Conservation (phyloP, 2,113 vertebrate genomes). For the Nannobrachium achirus region DNA sequence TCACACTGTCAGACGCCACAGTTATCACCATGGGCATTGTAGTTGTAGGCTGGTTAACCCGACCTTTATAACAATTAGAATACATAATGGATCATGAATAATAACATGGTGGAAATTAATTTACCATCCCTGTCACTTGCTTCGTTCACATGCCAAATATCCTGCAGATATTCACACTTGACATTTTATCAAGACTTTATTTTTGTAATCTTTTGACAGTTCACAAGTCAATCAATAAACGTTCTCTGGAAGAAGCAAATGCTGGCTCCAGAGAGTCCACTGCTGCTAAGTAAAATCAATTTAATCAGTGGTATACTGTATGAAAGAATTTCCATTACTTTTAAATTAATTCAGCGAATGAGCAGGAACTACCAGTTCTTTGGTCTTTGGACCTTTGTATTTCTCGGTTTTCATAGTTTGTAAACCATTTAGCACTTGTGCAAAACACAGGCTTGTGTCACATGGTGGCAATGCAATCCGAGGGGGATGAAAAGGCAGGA, state of each 20-base stretch:
- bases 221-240: slow-evolving; percentile 11
- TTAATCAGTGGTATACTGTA: slow-evolving; percentile 33
- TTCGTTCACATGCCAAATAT: slow-evolving; percentile 16
- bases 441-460: slow-evolving; percentile 43
- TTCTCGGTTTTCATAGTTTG: slow-evolving; percentile 14
- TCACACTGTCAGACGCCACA: too few relatives aligned
- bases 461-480: slow-evolving; percentile 20
- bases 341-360: slow-evolving; percentile 5
- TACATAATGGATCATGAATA: neutral
- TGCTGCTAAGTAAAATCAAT: slow-evolving; percentile 31
- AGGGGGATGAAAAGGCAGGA: too few relatives aligned
- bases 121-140: slow-evolving; percentile 14
- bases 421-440: slow-evolving; percentile 31
- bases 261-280: slow-evolving; percentile 26
- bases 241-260: slow-evolving; percentile 13
- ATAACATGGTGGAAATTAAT: slow-evolving; percentile 11
- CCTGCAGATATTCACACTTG: neutral
- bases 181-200: neutral
- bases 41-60: too few relatives aligned
- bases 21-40: too few relatives aligned
- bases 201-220: neutral
- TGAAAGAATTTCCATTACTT: slow-evolving; percentile 35
- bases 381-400: slow-evolving; percentile 39
- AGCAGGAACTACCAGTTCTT: slow-evolving; percentile 40
- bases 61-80: neutral